Evolutionary conservation across 2,113 vertebrate species (phyloP), one percentile per base, ranked within the genome.

Genomic region (Petroica traversi): DNA sequence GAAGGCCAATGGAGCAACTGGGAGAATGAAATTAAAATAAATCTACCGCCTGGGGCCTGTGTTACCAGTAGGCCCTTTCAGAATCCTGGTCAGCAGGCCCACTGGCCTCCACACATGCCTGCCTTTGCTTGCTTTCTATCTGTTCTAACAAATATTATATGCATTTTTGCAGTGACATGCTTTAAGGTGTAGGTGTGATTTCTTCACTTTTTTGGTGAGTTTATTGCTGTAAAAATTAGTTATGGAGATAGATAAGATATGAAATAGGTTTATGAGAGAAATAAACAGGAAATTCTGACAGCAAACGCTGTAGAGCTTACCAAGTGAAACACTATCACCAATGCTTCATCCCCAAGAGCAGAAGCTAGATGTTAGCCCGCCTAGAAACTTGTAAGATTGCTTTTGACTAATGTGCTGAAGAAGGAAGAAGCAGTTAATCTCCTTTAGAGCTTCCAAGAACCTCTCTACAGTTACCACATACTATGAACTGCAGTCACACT

Each of bases 361-460:
- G 79, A 92, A 77, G 36, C 36, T 87, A 75, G 62, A 92, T 75
- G 38, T 48, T 89, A 88, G n/a, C 43, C 63, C 78, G 63, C 57
- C 52, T 92, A 71, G 38, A 91, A 73, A 88, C 83, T 76, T 95
- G 63, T 62, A 75, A 88, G 52, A 75, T 85, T 92, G 45, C 41
- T 85, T 95, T 94, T 93, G 90, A 95, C 31, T 93, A 67, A 91
- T 57, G 63, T 73, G 34, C 25, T 91, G 83, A 84, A 71, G 52
- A 74, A 82, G 15, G 36, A 89, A n/a, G 55, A 3, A 4, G 43
- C 24, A 89, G 43, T 85, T 94, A 89, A 95, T 92, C 54, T 69
- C 74, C 29, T 64, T 88, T 76, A 66, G 24, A 38, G 61, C 28
- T 95, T 95, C 69, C 75, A 88, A 79, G 52, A 90, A 26, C 20